Evolutionary conservation across 2,113 vertebrate species (phyloP).

Genomic region (Typhlomys cinereus): DNA sequence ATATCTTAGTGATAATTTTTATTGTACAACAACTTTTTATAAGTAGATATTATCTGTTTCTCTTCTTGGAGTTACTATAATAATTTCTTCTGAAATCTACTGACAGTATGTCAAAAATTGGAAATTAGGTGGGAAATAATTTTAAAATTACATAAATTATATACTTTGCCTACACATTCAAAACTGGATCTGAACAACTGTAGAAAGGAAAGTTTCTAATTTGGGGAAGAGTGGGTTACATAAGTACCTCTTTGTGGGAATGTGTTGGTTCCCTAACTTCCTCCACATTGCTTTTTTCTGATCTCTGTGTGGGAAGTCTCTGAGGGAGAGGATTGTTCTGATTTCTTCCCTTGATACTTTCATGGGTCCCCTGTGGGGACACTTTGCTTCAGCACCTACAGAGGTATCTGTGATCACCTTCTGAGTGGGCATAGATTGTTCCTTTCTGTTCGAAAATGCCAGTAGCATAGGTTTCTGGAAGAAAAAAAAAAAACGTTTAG

Average conservation of each 20-base stretch:
- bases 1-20: background rate
- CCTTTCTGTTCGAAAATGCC: background rate
- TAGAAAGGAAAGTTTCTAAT: constrained; percentile 49
- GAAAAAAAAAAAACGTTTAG: background rate
- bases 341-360: background rate
- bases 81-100: constrained; percentile 30
- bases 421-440: background rate
- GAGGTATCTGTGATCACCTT: background rate
- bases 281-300: constrained; percentile 8
- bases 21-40: constrained; percentile 34
- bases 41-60: constrained; percentile 15
- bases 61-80: constrained; percentile 18
- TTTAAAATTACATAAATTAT: constrained; percentile 47
- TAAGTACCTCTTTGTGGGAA: constrained; percentile 18
- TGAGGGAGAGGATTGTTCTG: background rate
- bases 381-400: background rate
- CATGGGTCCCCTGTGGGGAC: background rate
- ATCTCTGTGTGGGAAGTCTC: constrained; percentile 12
- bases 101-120: constrained; percentile 44
- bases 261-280: background rate
- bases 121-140: constrained; percentile 39
- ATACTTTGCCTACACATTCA: constrained; percentile 31
- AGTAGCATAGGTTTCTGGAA: background rate
- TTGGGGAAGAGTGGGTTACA: constrained; percentile 16
- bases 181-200: background rate